Percentiles rank a stretch among this genome's conserved stretches.
Evolutionary conservation across 2,888 invertebrate species (phyloP).

Genomic region (Drosophila lutescens): DNA sequence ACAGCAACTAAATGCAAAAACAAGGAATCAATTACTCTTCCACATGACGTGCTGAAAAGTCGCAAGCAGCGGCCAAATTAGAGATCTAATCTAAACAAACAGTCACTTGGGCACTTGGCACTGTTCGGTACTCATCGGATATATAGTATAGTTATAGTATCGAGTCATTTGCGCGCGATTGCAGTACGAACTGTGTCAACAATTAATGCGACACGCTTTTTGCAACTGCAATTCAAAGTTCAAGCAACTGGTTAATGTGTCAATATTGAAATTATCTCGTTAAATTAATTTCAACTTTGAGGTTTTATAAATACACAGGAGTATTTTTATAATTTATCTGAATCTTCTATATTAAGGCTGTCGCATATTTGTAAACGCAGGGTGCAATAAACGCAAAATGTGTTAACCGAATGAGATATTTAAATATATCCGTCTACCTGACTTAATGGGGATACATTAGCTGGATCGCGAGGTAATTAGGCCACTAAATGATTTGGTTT

Average conservation of each 20-base stretch:
- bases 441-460: constrained; percentile 3
- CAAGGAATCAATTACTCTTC: constrained; percentile 46
- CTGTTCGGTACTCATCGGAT: neutral
- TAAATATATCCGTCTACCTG: constrained; percentile 6
- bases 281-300: constrained; percentile 28
- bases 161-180: constrained; percentile 16
- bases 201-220: constrained; percentile 34
- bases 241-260: constrained; percentile 62
- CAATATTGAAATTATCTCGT: constrained; percentile 65
- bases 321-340: constrained; percentile 28
- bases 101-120: constrained; percentile 29
- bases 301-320: constrained; percentile 5
- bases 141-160: constrained; percentile 10
- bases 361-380: constrained; percentile 43
- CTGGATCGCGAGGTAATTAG: constrained; percentile 15
- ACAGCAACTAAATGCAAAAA: constrained; percentile 20
- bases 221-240: constrained; percentile 51
- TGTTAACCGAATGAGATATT: constrained; percentile 32
- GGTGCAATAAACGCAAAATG: constrained; percentile 66
- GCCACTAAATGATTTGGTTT: neutral
- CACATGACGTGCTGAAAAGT: constrained; percentile 29
- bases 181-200: constrained; percentile 30
- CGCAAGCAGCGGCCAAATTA: constrained; percentile 23
- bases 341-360: constrained; percentile 50
- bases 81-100: constrained; percentile 29